A percentile compares a stretch with the other conserved stretches of the same genome.
Evolutionary conservation across 2,888 invertebrate genomes (phyloP).

Genomic region (Tetragonisca angustula): DNA sequence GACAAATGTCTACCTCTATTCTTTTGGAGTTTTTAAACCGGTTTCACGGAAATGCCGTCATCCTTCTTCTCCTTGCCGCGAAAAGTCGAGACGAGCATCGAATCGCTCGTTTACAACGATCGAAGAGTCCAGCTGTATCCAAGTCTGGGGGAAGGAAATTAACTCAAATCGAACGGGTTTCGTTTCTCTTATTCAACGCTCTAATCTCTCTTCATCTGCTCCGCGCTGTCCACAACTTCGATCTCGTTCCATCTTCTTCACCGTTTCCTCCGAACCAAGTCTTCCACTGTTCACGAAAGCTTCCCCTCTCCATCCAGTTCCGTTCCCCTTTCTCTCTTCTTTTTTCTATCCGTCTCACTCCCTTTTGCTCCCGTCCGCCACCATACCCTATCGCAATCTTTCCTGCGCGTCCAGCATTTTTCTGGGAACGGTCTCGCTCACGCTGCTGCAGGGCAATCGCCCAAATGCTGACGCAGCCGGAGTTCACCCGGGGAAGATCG

Average conservation of each 20-base stretch:
- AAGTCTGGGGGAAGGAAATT: constrained; percentile 66
- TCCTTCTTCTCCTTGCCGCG: background rate
- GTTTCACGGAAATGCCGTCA: background rate
- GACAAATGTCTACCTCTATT: background rate
- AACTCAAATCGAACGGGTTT: constrained; percentile 70
- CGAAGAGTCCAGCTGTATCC: constrained; percentile 6
- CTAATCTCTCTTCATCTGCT: constrained; percentile 57
- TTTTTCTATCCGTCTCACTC: background rate
- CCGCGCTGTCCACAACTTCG: constrained; percentile 41
- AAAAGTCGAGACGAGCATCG: constrained; percentile 3
- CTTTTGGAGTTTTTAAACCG: background rate
- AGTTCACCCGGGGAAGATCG: constrained; percentile 58
- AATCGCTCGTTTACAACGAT: constrained; percentile 10
- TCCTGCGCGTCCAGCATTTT: constrained; percentile 77
- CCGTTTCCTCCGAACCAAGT: constrained; percentile 38
- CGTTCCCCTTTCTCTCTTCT: constrained; percentile 15
- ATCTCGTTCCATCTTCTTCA: constrained; percentile 43
- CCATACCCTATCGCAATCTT: constrained; percentile 75
- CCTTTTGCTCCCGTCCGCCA: constrained; percentile 7
- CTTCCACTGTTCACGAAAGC: constrained; percentile 55
- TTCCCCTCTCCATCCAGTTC: constrained; percentile 12
- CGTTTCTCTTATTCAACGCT: constrained; percentile 63
- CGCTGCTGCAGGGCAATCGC: constrained; percentile 69
- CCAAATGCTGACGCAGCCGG: constrained; percentile 75
- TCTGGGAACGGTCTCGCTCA: constrained; percentile 73